Percentiles rank a stretch among this genome's conserved stretches.
These are phyloP conservation scores for Eidolon helvum DNA, from an alignment of 2,113 vertebrate genomes.

Conservation along the genomic window DNA sequence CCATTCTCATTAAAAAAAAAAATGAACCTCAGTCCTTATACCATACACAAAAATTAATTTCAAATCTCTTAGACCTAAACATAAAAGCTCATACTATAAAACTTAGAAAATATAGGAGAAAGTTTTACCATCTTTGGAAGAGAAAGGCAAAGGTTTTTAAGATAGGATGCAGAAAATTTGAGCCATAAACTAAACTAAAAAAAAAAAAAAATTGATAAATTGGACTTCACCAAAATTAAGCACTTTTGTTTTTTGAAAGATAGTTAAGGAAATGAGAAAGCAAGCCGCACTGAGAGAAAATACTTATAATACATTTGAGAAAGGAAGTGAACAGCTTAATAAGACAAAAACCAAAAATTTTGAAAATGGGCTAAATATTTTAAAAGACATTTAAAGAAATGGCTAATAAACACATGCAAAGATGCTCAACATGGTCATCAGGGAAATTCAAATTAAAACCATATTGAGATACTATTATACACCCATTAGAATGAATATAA, in stretches of 20 bases:
- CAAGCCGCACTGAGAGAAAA: background rate
- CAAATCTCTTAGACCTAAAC: background rate
- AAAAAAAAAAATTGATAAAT: background rate
- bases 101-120: background rate
- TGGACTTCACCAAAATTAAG: background rate
- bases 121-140: background rate
- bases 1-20: background rate
- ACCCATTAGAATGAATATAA: background rate
- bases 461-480: background rate
- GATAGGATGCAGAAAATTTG: background rate
- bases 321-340: background rate
- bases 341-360: background rate
- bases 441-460: background rate
- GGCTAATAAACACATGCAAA: background rate
- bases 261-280: background rate
- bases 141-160: background rate
- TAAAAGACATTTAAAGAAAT: background rate
- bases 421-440: background rate
- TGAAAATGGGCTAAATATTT: background rate
- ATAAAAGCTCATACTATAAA: background rate
- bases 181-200: too few species aligned
- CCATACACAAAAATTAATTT: background rate
- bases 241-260: background rate
- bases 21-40: background rate
- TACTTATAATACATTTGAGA: background rate